Evolutionary conservation across 2,113 vertebrate species (phyloP).

Genomic region (Polypterus senegalus): DNA sequence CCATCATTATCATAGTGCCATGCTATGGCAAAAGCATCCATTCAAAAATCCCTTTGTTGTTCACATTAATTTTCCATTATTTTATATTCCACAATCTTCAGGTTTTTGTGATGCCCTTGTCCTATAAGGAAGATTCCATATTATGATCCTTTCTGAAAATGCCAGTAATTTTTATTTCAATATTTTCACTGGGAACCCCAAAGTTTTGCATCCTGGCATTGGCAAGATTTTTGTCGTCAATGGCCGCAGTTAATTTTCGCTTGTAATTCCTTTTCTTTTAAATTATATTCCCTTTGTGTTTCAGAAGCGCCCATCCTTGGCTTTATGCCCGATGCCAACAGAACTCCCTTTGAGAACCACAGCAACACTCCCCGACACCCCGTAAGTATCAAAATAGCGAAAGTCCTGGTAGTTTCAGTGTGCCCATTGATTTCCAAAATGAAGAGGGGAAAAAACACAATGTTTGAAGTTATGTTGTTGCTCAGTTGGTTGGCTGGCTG

Average conservation of each 20-base stretch:
- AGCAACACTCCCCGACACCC: constrained; percentile 51
- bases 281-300: constrained; percentile 64
- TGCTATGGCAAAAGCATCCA: constrained; percentile 47
- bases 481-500: background rate
- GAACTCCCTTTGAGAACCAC: constrained; percentile 63
- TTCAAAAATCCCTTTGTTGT: constrained; percentile 56
- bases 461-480: constrained; percentile 49
- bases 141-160: constrained; percentile 2
- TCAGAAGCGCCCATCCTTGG: constrained; percentile 70
- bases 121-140: constrained; percentile 39
- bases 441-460: constrained; percentile 37
- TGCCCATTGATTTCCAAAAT: constrained; percentile 42
- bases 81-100: constrained; percentile 53
- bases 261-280: constrained; percentile 23
- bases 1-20: constrained; percentile 49
- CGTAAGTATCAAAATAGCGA: constrained; percentile 38
- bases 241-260: background rate
- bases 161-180: background rate
- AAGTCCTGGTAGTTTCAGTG: constrained; percentile 42
- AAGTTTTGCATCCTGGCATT: constrained; percentile 29
- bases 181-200: constrained; percentile 14
- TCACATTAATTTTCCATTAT: constrained; percentile 51
- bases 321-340: constrained; percentile 75
- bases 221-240: constrained; percentile 32
- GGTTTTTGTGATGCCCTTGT: constrained; percentile 30